Base-by-base conservation (phyloP, 2,113 vertebrate genomes). In the Archocentrus centrarchus region DNA sequence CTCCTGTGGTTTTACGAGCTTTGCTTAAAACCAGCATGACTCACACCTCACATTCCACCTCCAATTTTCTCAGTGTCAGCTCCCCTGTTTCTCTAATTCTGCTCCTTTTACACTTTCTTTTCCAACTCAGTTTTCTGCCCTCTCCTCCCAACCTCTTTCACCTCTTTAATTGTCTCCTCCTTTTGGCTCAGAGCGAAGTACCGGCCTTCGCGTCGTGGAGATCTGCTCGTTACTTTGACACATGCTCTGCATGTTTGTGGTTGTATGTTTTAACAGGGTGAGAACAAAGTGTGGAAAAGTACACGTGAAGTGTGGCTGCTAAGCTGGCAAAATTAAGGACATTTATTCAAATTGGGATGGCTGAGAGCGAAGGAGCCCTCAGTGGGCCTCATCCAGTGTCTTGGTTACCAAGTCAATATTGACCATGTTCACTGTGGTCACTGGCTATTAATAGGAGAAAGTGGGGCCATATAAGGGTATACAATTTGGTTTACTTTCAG, bases 401-500 rank as follows among this genome's bases (percentile, higher is more conserved):
- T 82, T 91, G 79, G 93, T 93, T 84, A 93, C 88, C 87, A 53
- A 90, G 90, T 94, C 89, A 94, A 90, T 88, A 89, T 88, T 93
- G 87, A 91, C 88, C n/a, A 68, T 75, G 47, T 86, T 85, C 68
- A 37, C 77, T 81, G 73, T 63, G 70, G 85, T 80, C 78, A 13
- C 77, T 80, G 84, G 44, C 86, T 92, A 89, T 91, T 88, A 89
- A 86, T 91, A 86, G 83, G 82, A 81, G 62, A 91, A 84, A 81
- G 18, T 60, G 32, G 13, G 50, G 41, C 87, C 88, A 61, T 92
- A 85, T 83, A 91, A 91, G 85, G 91, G 62, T 62, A 50, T 81
- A 63, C 61, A 73, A 24, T 90, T 90, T 89, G 75, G 79, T 79
- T 83, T 82, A 75, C 87, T 83, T 89, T 86, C 47, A 53, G 87